Base-by-base conservation (phyloP, 2,888 invertebrate genomes). In the Chymomyza fuscimana region DNA sequence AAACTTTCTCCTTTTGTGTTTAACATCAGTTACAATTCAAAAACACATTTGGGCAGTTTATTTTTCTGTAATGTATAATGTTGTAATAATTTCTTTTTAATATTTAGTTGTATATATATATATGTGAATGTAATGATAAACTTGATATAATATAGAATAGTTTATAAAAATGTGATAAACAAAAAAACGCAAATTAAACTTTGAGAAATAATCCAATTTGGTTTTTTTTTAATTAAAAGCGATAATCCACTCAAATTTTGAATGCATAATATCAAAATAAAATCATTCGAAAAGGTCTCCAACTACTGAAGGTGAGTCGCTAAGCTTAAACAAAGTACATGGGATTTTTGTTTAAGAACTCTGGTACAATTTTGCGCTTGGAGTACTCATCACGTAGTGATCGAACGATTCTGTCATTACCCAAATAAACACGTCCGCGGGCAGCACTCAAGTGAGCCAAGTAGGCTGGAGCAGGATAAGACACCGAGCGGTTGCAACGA, bases 391-490 rank as follows among this genome's bases (percentile, higher is more conserved):
- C 87, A 19, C 92, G 91, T 71, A 95, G 89, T 0, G 93, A 92
- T 0, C 86, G 75, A 80, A 94, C 19, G 4, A 78, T 64, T 0
- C 72, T 60, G 0, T 61, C 9, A 3, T 77, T 76, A 60, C 15
- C n/a, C 54, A 90, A 87, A 68, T 92, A 92, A 7, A 91, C 91
- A 9, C 90, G 88, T 0, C 93, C 96, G 16, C 97, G 93, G 65
- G 95, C 94, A 15, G 96, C 97, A n/a, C 95, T 96, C 64, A 97
- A 93, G 92, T 97, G 97, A n/a, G 97, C 96, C 91, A 97, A 96
- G 92, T 97, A 97, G 0, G 97, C 97, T 1, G 97, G 97, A 2
- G 97, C 95, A 5, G 97, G 97, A 92, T 97, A 97, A 15, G 96
- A 96, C 0, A 97, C 97, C 54, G 96, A 93, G 83, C 97, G 93